Percentiles rank a stretch among this genome's conserved stretches.
These are phyloP conservation scores for Cosmorhoe ocellata DNA, from an alignment of 2,888 invertebrate species.

Conservation along the genomic window DNA sequence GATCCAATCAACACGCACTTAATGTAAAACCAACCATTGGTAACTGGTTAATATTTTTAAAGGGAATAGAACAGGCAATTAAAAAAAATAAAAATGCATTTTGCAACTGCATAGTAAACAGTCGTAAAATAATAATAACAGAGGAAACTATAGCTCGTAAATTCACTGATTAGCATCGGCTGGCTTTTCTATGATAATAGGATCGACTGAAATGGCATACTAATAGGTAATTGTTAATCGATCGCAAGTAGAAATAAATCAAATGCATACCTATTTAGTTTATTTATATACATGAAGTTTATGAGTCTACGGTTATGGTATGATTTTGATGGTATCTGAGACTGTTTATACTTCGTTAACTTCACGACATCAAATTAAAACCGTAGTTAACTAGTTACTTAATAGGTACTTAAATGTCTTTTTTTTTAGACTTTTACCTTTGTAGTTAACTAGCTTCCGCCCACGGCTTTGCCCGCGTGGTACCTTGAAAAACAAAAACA, in stretches of 20 bases:
- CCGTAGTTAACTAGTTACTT: no score
- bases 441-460: no score
- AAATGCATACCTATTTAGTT: no score
- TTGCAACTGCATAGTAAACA: conserved; percentile 10
- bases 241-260: background rate
- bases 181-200: conserved; percentile 38
- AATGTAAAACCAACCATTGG: background rate
- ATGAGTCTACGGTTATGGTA: no score
- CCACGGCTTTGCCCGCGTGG: no score
- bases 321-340: no score
- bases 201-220: conserved; percentile 10
- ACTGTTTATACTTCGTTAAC: no score
- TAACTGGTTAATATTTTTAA: background rate
- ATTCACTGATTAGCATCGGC: conserved; percentile 40
- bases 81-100: conserved; percentile 15
- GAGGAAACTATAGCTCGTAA: conserved; percentile 30
- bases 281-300: no score
- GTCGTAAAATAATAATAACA: conserved; percentile 24
- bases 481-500: no score
- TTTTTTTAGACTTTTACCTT: no score
- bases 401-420: no score
- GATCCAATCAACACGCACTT: background rate
- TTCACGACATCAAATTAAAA: no score
- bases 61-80: background rate
- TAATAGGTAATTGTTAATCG: conserved; percentile 16